A percentile compares a stretch with the other conserved stretches of the same genome.
Evolutionary conservation across 2,797 vertebrate species (phyloP).

Genomic region (Tarsius wallacei): DNA sequence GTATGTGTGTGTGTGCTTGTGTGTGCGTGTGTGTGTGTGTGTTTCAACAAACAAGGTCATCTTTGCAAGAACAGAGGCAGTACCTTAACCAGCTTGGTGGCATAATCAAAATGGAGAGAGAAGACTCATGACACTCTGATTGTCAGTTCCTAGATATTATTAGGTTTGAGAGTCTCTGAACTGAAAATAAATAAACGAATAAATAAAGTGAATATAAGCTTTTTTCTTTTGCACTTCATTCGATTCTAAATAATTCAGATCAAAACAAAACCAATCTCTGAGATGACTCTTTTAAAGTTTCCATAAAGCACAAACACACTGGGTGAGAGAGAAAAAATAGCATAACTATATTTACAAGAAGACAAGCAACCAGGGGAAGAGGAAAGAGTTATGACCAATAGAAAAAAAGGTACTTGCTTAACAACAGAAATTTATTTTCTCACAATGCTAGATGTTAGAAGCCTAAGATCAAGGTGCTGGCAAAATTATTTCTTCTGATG

Average conservation of each 20-base stretch:
- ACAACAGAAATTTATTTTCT: background rate
- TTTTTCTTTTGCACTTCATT: background rate
- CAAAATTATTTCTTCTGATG: background rate
- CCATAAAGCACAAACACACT: background rate
- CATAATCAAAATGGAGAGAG: background rate
- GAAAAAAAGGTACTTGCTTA: background rate
- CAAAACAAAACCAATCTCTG: background rate
- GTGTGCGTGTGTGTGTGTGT: no score
- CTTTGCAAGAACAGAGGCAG: background rate
- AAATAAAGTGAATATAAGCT: background rate
- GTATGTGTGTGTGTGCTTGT: background rate
- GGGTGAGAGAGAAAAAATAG: background rate
- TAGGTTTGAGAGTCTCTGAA: background rate
- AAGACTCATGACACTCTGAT: background rate
- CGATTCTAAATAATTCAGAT: background rate
- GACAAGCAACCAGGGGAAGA: background rate
- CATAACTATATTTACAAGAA: background rate
- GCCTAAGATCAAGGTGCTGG: background rate
- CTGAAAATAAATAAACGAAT: background rate
- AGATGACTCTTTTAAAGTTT: background rate
- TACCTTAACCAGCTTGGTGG: background rate
- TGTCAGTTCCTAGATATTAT: background rate
- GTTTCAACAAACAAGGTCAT: background rate
- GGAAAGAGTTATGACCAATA: background rate
- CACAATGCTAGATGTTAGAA: background rate